Percentiles rank a stretch among this genome's conserved stretches.
phyloP scores from a whole-genome alignment of 2,888 invertebrate species.

The Thecocarcelia acutangulata region DNA sequence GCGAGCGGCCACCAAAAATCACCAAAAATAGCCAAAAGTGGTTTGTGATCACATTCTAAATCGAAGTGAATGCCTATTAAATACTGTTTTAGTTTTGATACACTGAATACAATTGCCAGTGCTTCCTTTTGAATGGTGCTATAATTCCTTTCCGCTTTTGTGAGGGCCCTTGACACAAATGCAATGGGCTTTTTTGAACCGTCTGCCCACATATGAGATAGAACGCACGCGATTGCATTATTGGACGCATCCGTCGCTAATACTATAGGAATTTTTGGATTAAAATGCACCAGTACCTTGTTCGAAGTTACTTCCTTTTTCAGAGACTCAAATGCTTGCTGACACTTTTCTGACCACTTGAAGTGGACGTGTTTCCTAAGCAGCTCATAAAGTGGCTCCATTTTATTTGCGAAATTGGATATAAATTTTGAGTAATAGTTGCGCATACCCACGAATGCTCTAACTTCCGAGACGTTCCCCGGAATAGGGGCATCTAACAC shows the following conservation, averaged over 20 bases:
- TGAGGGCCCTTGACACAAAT: too few species aligned
- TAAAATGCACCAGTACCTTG: slow-evolving; percentile 66
- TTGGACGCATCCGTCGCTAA: neutral
- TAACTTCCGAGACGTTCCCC: slow-evolving; percentile 33
- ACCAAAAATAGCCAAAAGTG: slow-evolving; percentile 49
- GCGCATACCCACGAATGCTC: slow-evolving; percentile 50
- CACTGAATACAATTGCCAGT: slow-evolving; percentile 44
- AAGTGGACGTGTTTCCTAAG: slow-evolving; percentile 59
- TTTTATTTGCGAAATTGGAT: slow-evolving; percentile 54
- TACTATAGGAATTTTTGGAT: neutral
- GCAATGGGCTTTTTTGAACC: slow-evolving; percentile 63
- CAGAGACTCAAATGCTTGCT: slow-evolving; percentile 72
- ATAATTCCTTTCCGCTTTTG: slow-evolving; percentile 63
- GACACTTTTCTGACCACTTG: slow-evolving; percentile 72
- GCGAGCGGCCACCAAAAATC: slow-evolving; percentile 30
- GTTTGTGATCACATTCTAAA: slow-evolving; percentile 45
- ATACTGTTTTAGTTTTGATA: slow-evolving; percentile 48
- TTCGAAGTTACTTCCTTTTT: slow-evolving; percentile 69
- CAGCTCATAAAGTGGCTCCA: slow-evolving; percentile 40
- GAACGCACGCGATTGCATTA: slow-evolving; percentile 29
- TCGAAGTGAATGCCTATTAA: slow-evolving; percentile 39
- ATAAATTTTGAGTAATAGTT: slow-evolving; percentile 67
- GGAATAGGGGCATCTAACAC: slow-evolving; percentile 48
- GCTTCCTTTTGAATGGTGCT: slow-evolving; percentile 51
- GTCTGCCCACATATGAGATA: slow-evolving; percentile 54